Percentiles rank a stretch among this genome's conserved stretches.
phyloP scores from a whole-genome alignment of 2,888 invertebrate species.

The Homarus gammarus region DNA sequence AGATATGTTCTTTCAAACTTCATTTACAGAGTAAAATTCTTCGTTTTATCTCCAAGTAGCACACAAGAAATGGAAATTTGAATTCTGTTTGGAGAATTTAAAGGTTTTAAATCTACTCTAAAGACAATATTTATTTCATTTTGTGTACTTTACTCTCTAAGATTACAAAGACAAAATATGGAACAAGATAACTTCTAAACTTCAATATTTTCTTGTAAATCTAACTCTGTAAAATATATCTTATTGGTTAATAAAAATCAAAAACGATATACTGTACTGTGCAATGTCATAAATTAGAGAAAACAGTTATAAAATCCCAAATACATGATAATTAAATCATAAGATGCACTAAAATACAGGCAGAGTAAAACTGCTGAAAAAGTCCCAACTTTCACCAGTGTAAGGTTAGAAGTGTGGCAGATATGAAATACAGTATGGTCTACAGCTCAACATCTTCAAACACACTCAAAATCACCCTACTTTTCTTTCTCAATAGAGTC shows the following conservation, averaged over 20 bases:
- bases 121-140: conserved; percentile 69
- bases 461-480: background rate
- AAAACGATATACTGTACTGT: conserved; percentile 42
- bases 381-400: background rate
- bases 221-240: conserved; percentile 62
- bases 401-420: background rate
- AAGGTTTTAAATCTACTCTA: conserved; percentile 69
- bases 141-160: conserved; percentile 71
- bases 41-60: conserved; percentile 67
- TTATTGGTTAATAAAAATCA: conserved; percentile 56
- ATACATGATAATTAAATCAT: background rate
- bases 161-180: conserved; percentile 72
- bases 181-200: conserved; percentile 66
- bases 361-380: conserved; percentile 40
- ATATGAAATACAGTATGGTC: background rate
- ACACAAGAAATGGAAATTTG: conserved; percentile 70
- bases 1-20: conserved; percentile 72
- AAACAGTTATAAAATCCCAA: background rate
- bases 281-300: conserved; percentile 47
- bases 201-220: conserved; percentile 51
- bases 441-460: conserved; percentile 5
- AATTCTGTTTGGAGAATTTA: conserved; percentile 66
- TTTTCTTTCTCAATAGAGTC: background rate
- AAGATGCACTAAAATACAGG: conserved; percentile 14
- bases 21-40: conserved; percentile 69